Percentiles rank a stretch among this genome's conserved stretches.
These are phyloP conservation scores for Spermophilus dauricus DNA, from an alignment of 2,113 vertebrate genomes.

Conservation along the genomic window DNA sequence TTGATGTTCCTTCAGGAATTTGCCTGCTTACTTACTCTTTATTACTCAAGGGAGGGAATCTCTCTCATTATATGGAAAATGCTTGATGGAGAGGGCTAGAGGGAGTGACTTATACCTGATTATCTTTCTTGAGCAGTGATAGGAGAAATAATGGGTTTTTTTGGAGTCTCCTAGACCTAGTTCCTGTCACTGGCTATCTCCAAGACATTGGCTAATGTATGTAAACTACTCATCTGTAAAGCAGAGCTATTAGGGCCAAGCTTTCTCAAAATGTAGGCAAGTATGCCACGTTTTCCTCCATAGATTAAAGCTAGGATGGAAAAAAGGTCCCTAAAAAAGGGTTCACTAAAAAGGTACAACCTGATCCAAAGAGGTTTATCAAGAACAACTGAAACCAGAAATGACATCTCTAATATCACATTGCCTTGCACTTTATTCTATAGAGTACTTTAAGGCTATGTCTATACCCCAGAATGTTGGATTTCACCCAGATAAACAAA, in stretches of 20 bases:
- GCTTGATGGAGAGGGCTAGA: conserved; percentile 17
- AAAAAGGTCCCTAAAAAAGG: not conserved
- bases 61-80: conserved; percentile 74
- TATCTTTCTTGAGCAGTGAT: not conserved
- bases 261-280: not conserved
- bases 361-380: not conserved
- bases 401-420: not conserved
- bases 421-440: not conserved
- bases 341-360: not conserved
- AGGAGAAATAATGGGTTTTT: conserved; percentile 26
- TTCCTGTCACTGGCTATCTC: not conserved
- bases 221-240: not conserved
- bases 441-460: not conserved
- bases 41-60: conserved; percentile 55
- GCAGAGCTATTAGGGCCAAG: not conserved
- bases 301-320: not conserved
- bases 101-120: conserved; percentile 67
- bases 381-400: not conserved
- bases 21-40: conserved; percentile 75
- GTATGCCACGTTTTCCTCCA: not conserved
- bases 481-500: conserved; percentile 50
- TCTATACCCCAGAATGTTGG: not conserved
- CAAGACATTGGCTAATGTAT: conserved; percentile 12
- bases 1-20: conserved; percentile 78
- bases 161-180: not conserved